phyloP scores from a whole-genome alignment of 2,888 invertebrate genomes.

The Sesia apiformis region DNA sequence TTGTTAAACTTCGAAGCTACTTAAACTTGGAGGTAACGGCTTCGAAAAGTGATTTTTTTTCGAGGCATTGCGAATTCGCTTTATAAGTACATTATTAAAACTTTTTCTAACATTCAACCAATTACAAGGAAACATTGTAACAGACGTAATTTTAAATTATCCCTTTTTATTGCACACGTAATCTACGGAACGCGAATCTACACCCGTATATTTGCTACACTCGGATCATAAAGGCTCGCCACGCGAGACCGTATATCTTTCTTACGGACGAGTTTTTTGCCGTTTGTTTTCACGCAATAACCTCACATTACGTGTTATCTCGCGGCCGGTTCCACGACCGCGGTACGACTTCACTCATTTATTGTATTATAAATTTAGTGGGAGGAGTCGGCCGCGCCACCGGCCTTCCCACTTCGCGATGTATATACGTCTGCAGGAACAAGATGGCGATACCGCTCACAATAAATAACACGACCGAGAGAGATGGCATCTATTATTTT shows the following conservation, averaged over 20 bases:
- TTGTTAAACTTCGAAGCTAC: conserved; percentile 14
- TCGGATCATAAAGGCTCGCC: conserved; percentile 53
- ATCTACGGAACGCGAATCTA: conserved; percentile 53
- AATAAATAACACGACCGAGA: conserved; percentile 39
- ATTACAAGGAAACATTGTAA: conserved; percentile 39
- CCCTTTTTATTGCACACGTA: conserved; percentile 52
- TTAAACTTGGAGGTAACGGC: conserved; percentile 11
- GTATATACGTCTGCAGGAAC: conserved; percentile 31
- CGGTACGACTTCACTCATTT: conserved; percentile 56
- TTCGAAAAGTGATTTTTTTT: neutral
- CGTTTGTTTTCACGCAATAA: conserved; percentile 66
- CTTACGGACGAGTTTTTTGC: conserved; percentile 49
- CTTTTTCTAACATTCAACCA: conserved; percentile 20
- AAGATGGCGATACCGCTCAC: conserved; percentile 53
- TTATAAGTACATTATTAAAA: neutral
- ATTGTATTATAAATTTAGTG: conserved; percentile 70
- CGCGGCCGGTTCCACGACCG: conserved; percentile 46
- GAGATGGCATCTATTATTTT: conserved; percentile 55
- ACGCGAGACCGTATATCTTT: conserved; percentile 53
- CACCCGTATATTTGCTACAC: conserved; percentile 47
- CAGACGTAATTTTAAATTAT: conserved; percentile 60
- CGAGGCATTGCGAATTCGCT: too few relatives aligned
- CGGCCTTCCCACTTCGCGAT: conserved; percentile 59
- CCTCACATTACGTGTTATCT: conserved; percentile 61
- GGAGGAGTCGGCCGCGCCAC: conserved; percentile 54